phyloP scores from a whole-genome alignment of 2,797 vertebrate species.

The Trachops cirrhosus region DNA sequence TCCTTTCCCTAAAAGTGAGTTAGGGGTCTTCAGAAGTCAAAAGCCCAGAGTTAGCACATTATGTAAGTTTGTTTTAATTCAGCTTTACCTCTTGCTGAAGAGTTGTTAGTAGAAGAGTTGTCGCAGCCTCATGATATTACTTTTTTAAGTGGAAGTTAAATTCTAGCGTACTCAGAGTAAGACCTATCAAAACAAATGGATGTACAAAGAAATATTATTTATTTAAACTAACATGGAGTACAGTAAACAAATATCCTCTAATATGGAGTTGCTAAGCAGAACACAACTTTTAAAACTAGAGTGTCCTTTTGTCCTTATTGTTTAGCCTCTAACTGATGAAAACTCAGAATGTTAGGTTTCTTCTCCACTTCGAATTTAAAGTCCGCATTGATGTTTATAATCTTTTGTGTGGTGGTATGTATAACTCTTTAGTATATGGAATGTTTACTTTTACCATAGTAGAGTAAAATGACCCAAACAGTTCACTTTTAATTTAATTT shows the following conservation, averaged over 20 bases:
- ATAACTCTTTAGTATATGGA: neutral
- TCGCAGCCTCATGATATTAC: neutral
- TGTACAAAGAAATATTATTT: constrained; percentile 30
- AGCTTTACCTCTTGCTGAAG: neutral
- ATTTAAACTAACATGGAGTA: constrained; percentile 4
- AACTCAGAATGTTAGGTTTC: neutral
- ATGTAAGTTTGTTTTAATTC: constrained; percentile 21
- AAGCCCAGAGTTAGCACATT: constrained; percentile 14
- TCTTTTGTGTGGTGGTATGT: neutral
- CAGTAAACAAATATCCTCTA: neutral
- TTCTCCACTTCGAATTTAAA: constrained; percentile 51
- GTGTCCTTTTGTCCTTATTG: constrained; percentile 33
- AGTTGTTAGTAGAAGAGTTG: constrained; percentile 13
- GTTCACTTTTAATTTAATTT: neutral
- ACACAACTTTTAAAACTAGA: constrained; percentile 38
- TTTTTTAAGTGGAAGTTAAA: constrained; percentile 16
- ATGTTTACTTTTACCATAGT: constrained; percentile 37
- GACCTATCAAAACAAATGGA: neutral
- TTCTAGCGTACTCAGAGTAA: constrained; percentile 27
- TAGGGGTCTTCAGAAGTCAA: constrained; percentile 6
- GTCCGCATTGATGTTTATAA: neutral
- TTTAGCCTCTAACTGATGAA: constrained; percentile 18
- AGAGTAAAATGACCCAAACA: neutral
- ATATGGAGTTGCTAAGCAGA: constrained; percentile 4
- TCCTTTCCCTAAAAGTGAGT: constrained; percentile 45